Conservation (phyloP, 2,113 vertebrate genomes). For the Gopherus flavomarginatus region DNA sequence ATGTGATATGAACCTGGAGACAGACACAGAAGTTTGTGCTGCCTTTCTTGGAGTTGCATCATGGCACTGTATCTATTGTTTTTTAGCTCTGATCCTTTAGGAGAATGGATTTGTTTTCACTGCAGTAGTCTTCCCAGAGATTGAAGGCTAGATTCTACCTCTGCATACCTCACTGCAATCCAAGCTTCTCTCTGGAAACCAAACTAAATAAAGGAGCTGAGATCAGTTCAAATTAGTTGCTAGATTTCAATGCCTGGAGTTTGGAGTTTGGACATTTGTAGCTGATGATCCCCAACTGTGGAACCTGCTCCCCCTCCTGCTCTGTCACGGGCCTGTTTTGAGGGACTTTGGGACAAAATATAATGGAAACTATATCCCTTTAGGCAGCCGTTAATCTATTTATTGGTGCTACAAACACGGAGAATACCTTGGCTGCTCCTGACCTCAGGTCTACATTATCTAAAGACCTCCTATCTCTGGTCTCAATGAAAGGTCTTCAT, state of each 20-base stretch:
- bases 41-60: not conserved
- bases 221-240: no score
- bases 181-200: no score
- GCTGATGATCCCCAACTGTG: no score
- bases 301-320: not conserved
- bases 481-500: not conserved
- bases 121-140: no score
- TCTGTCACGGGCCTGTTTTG: not conserved
- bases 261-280: not conserved
- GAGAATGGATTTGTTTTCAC: no score
- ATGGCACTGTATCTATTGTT: no score
- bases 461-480: not conserved
- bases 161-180: no score
- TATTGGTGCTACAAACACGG: not conserved
- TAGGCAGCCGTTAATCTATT: not conserved
- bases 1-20: not conserved
- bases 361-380: not conserved
- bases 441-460: not conserved
- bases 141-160: no score
- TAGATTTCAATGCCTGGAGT: not conserved
- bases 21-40: not conserved
- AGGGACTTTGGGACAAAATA: not conserved
- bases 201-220: no score
- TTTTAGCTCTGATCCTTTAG: no score
- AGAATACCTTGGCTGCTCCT: not conserved